A percentile compares a stretch with the other conserved stretches of the same genome.
These are phyloP conservation scores for Pagetopsis macropterus DNA, from an alignment of 2,797 vertebrate genomes.

Conservation along the genomic window DNA sequence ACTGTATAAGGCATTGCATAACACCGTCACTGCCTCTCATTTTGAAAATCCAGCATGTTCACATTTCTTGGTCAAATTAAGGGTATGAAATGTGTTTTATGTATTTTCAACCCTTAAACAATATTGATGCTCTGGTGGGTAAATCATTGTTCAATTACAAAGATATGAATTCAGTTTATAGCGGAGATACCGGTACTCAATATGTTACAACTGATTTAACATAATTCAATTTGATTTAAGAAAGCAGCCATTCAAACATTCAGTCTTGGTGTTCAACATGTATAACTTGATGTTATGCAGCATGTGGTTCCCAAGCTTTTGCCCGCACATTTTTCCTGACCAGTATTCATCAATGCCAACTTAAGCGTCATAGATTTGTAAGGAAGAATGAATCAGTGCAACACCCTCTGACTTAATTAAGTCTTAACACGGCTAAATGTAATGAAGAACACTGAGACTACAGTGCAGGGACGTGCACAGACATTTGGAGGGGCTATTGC, in stretches of 20 bases:
- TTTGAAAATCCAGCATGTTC: slow-evolving; percentile 41
- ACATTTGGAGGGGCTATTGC: too few species aligned
- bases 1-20: slow-evolving; percentile 45
- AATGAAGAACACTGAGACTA: not conserved
- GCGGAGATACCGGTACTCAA: not conserved
- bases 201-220: not conserved
- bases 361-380: too few species aligned
- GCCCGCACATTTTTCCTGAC: too few species aligned
- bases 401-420: too few species aligned
- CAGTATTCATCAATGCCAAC: too few species aligned
- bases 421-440: too few species aligned
- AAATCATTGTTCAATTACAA: not conserved
- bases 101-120: slow-evolving; percentile 6
- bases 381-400: too few species aligned
- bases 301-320: too few species aligned
- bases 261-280: not conserved
- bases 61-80: slow-evolving; percentile 9
- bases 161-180: not conserved
- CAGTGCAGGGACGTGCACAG: not conserved
- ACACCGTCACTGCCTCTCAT: slow-evolving; percentile 41
- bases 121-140: not conserved
- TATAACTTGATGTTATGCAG: not conserved
- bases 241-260: not conserved
- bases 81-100: not conserved
- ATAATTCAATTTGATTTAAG: not conserved